Conservation (phyloP, 2,113 vertebrate species). For the Tragelaphus scriptus region DNA sequence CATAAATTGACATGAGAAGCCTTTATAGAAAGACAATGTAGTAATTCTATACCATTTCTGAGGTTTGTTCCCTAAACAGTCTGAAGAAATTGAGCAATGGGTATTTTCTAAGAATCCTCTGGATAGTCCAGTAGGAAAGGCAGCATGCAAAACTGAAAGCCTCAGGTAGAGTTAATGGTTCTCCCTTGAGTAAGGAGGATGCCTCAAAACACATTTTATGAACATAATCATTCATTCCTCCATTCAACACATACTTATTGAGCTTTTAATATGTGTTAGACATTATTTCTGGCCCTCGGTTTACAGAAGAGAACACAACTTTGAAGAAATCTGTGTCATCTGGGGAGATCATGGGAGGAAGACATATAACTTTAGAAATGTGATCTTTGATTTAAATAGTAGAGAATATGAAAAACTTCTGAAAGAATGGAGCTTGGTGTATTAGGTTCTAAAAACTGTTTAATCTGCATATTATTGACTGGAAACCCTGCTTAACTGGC, state of each 20-base stretch:
- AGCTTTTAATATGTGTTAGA: not conserved
- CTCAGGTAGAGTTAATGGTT: not conserved
- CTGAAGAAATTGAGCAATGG: not conserved
- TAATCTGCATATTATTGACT: not conserved
- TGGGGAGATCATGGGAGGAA: not conserved
- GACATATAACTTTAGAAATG: not conserved
- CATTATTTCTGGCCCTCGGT: not conserved
- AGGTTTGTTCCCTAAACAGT: not conserved
- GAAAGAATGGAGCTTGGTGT: not conserved
- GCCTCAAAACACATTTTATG: not conserved
- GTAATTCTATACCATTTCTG: not conserved
- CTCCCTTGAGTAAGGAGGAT: not conserved
- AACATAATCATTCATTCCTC: not conserved
- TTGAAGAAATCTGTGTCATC: not conserved
- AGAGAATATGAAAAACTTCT: not conserved
- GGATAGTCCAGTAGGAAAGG: not conserved
- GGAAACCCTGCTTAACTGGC: conserved; percentile 32
- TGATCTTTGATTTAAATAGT: not conserved
- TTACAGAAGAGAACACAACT: not conserved
- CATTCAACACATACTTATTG: not conserved
- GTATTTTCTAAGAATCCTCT: not conserved
- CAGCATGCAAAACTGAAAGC: not conserved
- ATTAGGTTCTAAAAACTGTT: not conserved
- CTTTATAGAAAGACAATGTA: not conserved
- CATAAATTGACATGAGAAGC: not conserved